phyloP scores from a whole-genome alignment of 2,797 vertebrate species.

The Micromesistius poutassou region DNA sequence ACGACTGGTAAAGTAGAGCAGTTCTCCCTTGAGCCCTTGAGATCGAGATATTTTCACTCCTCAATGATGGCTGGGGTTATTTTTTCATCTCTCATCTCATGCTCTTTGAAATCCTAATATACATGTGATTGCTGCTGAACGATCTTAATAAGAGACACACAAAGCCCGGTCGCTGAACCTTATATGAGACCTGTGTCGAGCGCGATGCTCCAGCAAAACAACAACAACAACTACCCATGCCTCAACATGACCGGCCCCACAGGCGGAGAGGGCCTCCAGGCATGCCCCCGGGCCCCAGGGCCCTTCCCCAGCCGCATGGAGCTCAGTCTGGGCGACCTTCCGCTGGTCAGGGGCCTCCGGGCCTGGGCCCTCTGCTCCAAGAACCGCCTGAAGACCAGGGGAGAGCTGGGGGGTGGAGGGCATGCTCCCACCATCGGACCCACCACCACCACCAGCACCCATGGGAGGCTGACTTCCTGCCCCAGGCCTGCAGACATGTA shows the following conservation, averaged over 20 bases:
- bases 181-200: conserved; percentile 61
- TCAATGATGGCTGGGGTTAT: neutral
- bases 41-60: neutral
- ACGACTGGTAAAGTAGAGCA: neutral
- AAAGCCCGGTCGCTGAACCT: conserved; percentile 28
- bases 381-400: conserved; percentile 57
- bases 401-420: conserved; percentile 35
- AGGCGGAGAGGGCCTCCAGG: conserved; percentile 59
- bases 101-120: conserved; percentile 29
- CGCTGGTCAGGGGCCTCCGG: conserved; percentile 71
- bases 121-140: conserved; percentile 24
- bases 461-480: conserved; percentile 30
- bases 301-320: conserved; percentile 70
- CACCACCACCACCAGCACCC: conserved; percentile 12
- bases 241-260: conserved; percentile 59
- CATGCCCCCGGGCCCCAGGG: conserved; percentile 58
- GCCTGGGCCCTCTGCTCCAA: conserved; percentile 75
- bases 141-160: conserved; percentile 33
- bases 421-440: conserved; percentile 30
- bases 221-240: conserved; percentile 80
- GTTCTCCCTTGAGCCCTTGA: neutral
- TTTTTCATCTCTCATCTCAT: too few relatives aligned
- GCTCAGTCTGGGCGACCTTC: conserved; percentile 67
- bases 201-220: conserved; percentile 78
- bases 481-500: conserved; percentile 57